A percentile compares a stretch with the other conserved stretches of the same genome.
These are phyloP conservation scores for Neuroscelio doddi DNA, from an alignment of 2,888 invertebrate genomes.

Conservation along the genomic window DNA sequence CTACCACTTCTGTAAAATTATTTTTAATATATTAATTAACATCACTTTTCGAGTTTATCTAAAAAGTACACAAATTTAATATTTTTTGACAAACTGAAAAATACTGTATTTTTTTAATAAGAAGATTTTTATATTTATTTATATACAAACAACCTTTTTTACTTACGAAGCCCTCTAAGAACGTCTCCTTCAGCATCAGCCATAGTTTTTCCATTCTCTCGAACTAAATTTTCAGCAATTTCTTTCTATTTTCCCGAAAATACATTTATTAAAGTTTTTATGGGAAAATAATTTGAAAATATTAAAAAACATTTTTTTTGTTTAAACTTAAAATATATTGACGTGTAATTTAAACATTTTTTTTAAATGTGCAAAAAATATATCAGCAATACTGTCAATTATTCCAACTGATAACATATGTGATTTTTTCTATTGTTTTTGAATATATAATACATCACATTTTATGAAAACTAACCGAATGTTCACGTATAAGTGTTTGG, in stretches of 20 bases:
- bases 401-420: too few relatives aligned
- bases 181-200: constrained; percentile 99
- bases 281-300: too few relatives aligned
- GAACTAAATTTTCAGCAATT: constrained; percentile 92
- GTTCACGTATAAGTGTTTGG: constrained; percentile 68
- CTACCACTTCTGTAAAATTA: constrained; percentile 87
- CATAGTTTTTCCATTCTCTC: constrained; percentile 97
- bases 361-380: not conserved
- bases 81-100: not conserved
- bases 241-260: constrained; percentile 76
- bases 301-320: too few relatives aligned
- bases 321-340: too few relatives aligned
- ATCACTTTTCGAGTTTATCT: not conserved
- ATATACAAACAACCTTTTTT: too few relatives aligned
- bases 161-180: constrained; percentile 95
- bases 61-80: constrained; percentile 15
- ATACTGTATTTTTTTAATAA: not conserved
- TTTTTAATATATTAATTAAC: not conserved
- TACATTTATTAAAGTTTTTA: not conserved
- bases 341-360: not conserved
- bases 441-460: too few relatives aligned
- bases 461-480: constrained; percentile 71
- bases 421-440: too few relatives aligned
- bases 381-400: too few relatives aligned
- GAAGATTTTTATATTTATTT: too few relatives aligned